Evolutionary conservation across 2,888 invertebrate genomes (phyloP).

Genomic region (Vesta saturnalis): DNA sequence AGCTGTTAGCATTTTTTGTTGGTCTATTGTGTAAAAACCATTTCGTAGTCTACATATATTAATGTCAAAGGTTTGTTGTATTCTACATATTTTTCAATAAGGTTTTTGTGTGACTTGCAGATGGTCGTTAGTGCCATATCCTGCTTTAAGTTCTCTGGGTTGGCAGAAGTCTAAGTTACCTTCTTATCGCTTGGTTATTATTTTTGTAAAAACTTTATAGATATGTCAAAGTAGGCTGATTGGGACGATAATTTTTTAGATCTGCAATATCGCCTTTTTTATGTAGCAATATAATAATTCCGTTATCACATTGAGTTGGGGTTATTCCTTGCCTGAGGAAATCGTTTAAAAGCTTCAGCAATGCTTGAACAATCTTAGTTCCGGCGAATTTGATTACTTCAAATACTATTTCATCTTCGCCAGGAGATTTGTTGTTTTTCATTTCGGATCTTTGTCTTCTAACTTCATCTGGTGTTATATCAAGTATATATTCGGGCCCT

Average conservation of each 20-base stretch:
- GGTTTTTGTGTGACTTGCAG: background rate
- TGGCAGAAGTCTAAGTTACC: background rate
- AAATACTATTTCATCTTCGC: no score
- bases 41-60: no score
- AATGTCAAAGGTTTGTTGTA: no score
- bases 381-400: no score
- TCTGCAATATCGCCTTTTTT: slow-evolving; percentile 5
- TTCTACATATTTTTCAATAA: no score
- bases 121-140: background rate
- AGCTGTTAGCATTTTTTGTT: no score
- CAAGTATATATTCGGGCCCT: no score
- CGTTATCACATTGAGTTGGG: background rate
- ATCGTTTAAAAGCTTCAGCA: background rate
- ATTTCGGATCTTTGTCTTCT: no score
- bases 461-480: no score
- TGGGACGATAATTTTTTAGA: slow-evolving; percentile 2
- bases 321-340: slow-evolving; percentile 6
- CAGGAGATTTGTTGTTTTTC: no score
- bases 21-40: no score
- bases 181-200: background rate
- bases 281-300: background rate
- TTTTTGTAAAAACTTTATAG: background rate
- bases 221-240: background rate
- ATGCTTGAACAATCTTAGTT: no score
- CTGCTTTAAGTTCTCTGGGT: background rate